Percentiles rank a stretch among this genome's conserved stretches.
These are phyloP conservation scores for Phthorimaea operculella DNA, from an alignment of 1,140 invertebrate genomes.

Conservation along the genomic window DNA sequence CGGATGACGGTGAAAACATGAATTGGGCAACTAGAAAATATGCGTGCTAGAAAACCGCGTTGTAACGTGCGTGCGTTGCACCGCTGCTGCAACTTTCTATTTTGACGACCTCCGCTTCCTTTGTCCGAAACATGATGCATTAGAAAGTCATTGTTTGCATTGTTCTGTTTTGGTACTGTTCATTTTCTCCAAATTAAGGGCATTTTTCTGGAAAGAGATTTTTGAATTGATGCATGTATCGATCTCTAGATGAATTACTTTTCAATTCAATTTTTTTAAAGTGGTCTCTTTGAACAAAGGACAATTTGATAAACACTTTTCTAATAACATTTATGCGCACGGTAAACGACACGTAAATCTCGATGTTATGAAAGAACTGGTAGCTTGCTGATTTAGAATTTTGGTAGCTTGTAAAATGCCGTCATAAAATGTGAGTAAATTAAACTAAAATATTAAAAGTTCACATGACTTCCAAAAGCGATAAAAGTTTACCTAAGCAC, in stretches of 20 bases:
- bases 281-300: too few species aligned
- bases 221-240: too few species aligned
- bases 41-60: neutral
- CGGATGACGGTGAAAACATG: neutral
- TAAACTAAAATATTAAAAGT: too few species aligned
- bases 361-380: too few species aligned
- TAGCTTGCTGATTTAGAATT: too few species aligned
- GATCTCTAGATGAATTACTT: too few species aligned
- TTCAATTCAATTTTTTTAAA: too few species aligned
- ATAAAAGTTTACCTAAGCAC: neutral
- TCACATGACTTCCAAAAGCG: neutral
- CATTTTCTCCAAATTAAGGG: neutral
- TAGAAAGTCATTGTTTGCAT: constrained; percentile 42
- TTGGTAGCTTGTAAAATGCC: too few species aligned
- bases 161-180: constrained; percentile 9
- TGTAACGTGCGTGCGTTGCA: neutral
- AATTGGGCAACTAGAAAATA: neutral
- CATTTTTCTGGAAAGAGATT: neutral
- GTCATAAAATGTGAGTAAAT: too few species aligned
- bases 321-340: too few species aligned
- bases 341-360: too few species aligned
- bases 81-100: constrained; percentile 41
- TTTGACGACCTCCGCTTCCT: constrained; percentile 23
- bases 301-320: too few species aligned
- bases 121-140: constrained; percentile 32